A percentile compares a stretch with the other conserved stretches of the same genome.
These are phyloP conservation scores for Chelmon rostratus DNA, from an alignment of 2,797 vertebrate genomes.

Conservation along the genomic window DNA sequence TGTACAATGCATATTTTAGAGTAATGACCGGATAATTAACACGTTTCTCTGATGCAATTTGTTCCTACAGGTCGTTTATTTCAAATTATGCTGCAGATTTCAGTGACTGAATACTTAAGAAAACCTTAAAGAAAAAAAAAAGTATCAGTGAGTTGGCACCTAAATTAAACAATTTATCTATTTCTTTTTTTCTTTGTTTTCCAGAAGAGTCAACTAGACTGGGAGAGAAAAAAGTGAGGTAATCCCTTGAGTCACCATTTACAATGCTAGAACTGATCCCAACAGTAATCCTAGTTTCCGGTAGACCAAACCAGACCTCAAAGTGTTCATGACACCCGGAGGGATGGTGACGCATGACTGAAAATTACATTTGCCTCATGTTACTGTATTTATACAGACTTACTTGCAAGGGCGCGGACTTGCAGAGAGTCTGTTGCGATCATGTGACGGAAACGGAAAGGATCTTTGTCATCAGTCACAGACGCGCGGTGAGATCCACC, in stretches of 20 bases:
- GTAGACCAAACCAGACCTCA: not conserved
- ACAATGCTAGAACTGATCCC: not conserved
- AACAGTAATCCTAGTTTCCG: no score
- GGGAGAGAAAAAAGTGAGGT: not conserved
- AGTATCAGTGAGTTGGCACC: not conserved
- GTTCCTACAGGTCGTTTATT: not conserved
- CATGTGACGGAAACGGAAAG: slow-evolving; percentile 97
- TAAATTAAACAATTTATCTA: not conserved
- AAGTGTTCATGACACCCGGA: not conserved
- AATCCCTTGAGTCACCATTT: not conserved
- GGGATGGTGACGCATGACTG: not conserved
- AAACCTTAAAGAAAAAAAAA: not conserved
- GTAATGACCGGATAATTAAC: slow-evolving; percentile 9
- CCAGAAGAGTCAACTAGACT: not conserved
- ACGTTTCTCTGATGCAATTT: slow-evolving; percentile 4
- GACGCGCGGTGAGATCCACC: slow-evolving; percentile 91
- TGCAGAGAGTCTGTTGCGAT: slow-evolving; percentile 94
- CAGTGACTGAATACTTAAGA: not conserved
- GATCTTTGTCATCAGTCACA: slow-evolving; percentile 93
- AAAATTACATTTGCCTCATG: not conserved
- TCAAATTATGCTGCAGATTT: not conserved
- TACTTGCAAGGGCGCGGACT: slow-evolving; percentile 90
- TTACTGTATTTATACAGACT: slow-evolving; percentile 37
- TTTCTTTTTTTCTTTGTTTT: not conserved
- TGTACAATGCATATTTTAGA: slow-evolving; percentile 3